Base-by-base conservation (phyloP, 2,797 vertebrate species). In the Myioborus melanocephalus region DNA sequence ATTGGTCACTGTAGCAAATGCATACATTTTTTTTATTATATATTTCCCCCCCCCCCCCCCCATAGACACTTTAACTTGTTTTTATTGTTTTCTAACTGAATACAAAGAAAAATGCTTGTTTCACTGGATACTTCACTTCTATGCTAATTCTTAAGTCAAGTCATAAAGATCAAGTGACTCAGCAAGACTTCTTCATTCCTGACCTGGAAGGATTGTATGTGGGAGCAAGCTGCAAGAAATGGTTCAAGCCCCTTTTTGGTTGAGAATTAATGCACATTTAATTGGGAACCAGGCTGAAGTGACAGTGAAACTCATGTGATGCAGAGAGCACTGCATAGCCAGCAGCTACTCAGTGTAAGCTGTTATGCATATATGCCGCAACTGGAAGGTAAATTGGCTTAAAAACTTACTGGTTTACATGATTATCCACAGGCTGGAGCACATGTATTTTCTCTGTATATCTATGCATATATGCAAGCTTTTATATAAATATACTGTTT, bases 41-140 rank as follows among this genome's bases (percentile, higher is more conserved):
- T 9, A 5, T 85, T 66, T 5, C 1, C 2, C 3, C 11, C 18
- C 1, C 2, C 3, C 11, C 18, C 26, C 8, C 37, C 37, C 28
- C 10, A 6, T 5, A 72, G 24, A 18, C 7, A 13, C 6, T 47
- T 11, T 9, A 64, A 14, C 3, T 23, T 49, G 10, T 16, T 85
- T 60, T 79, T 46, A 20, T 59, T 72, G 2, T 70, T 64, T 89
- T 85, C 28, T 78, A 69, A 63, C 14, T 24, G 41, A 79, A 32
- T 26, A n/a, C 15, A 27, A 69, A 78, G 16, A 23, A 60, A 56
- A 82, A 50, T 14, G 6, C 9, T 86, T 49, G 5, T 52, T 92
- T 72, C 21, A 10, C 12, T 39, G 12, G 23, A 12, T 69, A 9
- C 13, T 44, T 68, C 26, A 52, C 44, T 56, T 92, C 27, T 60